Base-by-base conservation (phyloP, 2,113 vertebrate species). In the Cardinalis cardinalis region DNA sequence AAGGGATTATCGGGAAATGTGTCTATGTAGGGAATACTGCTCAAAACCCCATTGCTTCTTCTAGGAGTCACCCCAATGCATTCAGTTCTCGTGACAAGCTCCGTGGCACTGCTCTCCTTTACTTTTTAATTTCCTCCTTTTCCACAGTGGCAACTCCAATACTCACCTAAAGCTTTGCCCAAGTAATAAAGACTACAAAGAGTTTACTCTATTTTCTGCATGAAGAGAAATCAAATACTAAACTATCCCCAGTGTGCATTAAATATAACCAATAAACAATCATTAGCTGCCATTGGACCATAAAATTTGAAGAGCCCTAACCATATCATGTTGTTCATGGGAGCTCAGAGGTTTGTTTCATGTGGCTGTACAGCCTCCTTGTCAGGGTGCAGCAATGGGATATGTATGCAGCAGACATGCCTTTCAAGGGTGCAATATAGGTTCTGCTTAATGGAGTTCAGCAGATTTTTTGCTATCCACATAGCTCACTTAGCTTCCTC, bases 241-340 rank as follows among this genome's bases (percentile, higher is more conserved):
- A 96, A 84, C 41, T 84, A 66, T 88, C 88, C 71, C 94, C 38
- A 40, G 92, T 94, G 92, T 91, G 64, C 89, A 85, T 69, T 96
- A 95, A 97, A 95, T 95, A 95, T 90, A 96, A 82, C 83, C 73
- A 96, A 89, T 96, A 96, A 97, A 96, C 70, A 94, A 91, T 84
- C 59, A 93, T 95, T 90, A 91, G 77, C 56, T 95, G 91, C 46
- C 78, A 89, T 9, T 89, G 92, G 80, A 95, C 63, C 82, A 70
- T 94, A 83, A 94, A 86, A 95, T 93, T 76, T 73, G 87, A 69
- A 94, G 80, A 83, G 60, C 28, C 68, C 87, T 89, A 77, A 93
- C 96, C 84, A 77, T 52, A 92, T 85, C 74, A 32, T 11, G 44
- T 64, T 90, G 68, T 92, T 93, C 84, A 76, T 8, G 36, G 92